Conservation (phyloP, 2,113 vertebrate species). For the Pitta sordida region DNA sequence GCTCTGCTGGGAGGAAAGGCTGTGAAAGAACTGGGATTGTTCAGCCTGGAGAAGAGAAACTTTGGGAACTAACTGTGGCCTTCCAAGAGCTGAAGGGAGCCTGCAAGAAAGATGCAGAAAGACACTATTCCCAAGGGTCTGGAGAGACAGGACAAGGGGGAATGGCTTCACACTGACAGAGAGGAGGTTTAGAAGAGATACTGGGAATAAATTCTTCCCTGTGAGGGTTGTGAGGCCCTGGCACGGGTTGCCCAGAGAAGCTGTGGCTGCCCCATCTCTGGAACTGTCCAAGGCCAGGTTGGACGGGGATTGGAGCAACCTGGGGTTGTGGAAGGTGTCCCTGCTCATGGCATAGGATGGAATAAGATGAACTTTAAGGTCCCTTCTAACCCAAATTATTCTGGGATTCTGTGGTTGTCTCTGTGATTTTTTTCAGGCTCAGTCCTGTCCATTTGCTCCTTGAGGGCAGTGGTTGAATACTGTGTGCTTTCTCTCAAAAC, state of each 20-base stretch:
- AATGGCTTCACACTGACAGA: not conserved
- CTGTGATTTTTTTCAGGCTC: not conserved
- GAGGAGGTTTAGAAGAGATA: no score
- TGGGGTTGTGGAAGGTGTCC: not conserved
- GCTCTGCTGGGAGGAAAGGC: not conserved
- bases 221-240: not conserved
- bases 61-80: not conserved
- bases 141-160: not conserved
- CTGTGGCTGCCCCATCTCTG: not conserved
- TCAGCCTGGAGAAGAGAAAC: not conserved
- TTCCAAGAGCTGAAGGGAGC: not conserved
- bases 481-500: not conserved
- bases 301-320: not conserved
- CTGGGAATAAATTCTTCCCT: not conserved
- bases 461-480: not conserved
- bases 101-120: not conserved
- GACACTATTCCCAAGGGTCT: not conserved
- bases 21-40: not conserved
- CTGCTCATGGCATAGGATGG: not conserved
- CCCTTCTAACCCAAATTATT: not conserved
- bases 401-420: not conserved
- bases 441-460: not conserved
- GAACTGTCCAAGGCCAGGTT: not conserved
- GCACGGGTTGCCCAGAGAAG: not conserved
- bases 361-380: rapidly evolving